phyloP scores from a whole-genome alignment of 2,888 invertebrate genomes.

The Tortricodes alternella region DNA sequence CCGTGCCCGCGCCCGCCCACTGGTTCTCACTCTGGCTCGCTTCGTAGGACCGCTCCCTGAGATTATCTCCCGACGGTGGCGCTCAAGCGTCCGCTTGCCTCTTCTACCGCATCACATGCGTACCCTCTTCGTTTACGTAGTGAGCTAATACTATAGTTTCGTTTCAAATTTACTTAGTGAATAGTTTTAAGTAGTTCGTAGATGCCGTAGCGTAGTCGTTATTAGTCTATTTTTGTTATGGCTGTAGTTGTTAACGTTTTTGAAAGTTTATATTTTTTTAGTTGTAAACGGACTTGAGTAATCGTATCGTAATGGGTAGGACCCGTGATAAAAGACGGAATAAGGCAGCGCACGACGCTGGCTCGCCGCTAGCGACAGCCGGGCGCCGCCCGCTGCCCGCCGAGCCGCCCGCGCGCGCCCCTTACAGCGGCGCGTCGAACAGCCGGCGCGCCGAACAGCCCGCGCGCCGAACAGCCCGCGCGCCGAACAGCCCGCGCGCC shows the following conservation, averaged over 20 bases:
- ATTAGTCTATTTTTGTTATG: constrained; percentile 81
- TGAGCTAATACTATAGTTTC: constrained; percentile 74
- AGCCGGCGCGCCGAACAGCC: too few relatives aligned
- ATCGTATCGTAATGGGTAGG: constrained; percentile 60
- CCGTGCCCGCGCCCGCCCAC: constrained; percentile 36
- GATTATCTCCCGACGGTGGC: constrained; percentile 50
- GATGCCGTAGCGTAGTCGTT: constrained; percentile 79
- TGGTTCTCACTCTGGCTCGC: constrained; percentile 54
- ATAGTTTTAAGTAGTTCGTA: constrained; percentile 77
- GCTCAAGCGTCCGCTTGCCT: constrained; percentile 36
- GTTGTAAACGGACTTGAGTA: constrained; percentile 67
- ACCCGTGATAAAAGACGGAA: constrained; percentile 41
- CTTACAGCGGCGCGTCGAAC: too few relatives aligned
- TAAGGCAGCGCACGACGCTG: constrained; percentile 34
- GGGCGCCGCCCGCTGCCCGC: constrained; percentile 32
- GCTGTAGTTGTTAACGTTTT: constrained; percentile 81
- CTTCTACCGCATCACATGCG: constrained; percentile 39
- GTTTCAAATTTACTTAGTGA: constrained; percentile 75
- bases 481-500: too few relatives aligned
- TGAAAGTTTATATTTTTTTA: constrained; percentile 79
- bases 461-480: too few relatives aligned
- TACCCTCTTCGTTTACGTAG: constrained; percentile 66
- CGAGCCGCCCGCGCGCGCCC: constrained; percentile 10
- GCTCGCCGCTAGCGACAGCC: constrained; percentile 31
- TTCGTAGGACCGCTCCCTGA: constrained; percentile 63